Evolutionary conservation across 1,140 invertebrate species (phyloP).

Genomic region (Hesperophylax magnus): DNA sequence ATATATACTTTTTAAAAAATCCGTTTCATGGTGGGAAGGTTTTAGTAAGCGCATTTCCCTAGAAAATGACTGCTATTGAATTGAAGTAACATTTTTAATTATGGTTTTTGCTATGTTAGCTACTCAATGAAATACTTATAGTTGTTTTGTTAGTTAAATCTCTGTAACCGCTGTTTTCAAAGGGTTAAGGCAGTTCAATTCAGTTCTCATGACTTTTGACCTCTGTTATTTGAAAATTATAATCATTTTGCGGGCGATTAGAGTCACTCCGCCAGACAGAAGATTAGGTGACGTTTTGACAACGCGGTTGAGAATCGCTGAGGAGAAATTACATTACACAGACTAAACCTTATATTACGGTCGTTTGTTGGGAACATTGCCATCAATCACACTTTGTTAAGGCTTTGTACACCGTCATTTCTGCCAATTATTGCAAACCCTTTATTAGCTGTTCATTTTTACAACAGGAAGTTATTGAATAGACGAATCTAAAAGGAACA

Average conservation of each 20-base stretch:
- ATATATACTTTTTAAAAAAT: too few species aligned
- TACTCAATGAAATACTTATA: background rate
- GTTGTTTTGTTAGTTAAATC: too few species aligned
- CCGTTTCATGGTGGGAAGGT: too few species aligned
- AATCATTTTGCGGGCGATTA: slow-evolving; percentile 51
- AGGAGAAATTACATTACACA: slow-evolving; percentile 21
- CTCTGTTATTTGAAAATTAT: slow-evolving; percentile 49
- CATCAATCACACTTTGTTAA: slow-evolving; percentile 17
- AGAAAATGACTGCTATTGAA: too few species aligned
- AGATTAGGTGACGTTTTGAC: slow-evolving; percentile 53
- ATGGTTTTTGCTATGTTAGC: background rate
- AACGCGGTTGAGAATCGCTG: slow-evolving; percentile 22
- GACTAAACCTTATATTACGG: slow-evolving; percentile 36
- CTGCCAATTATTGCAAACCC: background rate
- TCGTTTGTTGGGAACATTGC: background rate
- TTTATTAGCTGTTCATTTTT: too few species aligned
- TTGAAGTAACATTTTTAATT: background rate
- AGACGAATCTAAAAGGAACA: background rate
- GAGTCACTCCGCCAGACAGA: slow-evolving; percentile 40
- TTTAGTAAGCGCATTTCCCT: too few species aligned
- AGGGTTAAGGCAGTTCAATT: slow-evolving; percentile 17
- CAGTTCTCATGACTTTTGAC: slow-evolving; percentile 57
- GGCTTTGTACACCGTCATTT: background rate
- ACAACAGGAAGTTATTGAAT: too few species aligned
- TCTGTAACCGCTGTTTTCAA: background rate